Evolutionary conservation across 2,113 vertebrate species (phyloP), one percentile per base, ranked within the genome.

Genomic region (Ceyx cyanopectus): DNA sequence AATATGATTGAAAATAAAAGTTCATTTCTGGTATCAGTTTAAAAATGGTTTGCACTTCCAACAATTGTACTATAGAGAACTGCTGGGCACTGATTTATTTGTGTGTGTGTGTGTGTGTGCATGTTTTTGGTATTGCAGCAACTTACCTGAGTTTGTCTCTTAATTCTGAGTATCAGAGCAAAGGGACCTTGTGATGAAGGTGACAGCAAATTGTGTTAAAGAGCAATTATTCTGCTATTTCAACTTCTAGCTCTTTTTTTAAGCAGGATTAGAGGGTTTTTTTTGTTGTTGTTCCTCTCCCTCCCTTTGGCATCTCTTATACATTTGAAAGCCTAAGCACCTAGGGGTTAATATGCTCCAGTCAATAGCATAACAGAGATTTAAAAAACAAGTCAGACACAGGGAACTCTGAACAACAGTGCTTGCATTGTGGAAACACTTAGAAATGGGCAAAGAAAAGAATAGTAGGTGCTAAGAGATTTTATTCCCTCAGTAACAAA

Each of bases 1-100:
- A 97, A 95, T 93, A 96, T 92, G 92, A 95, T 93, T 91, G 95
- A 89, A 96, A 93, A 92, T 95, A 95, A 90, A 95, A 96, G 85
- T 96, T 94, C 70, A 79, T 90, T 94, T 94, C 93, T 93, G 87
- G 66, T 80, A 97, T 93, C 87, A 61, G 68, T 85, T 93, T 87
- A 81, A 84, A 82, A 94, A 94, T 24, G 87, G 89, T 58, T 93
- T 91, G 40, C 56, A 48, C 57, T 89, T 95, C 70, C 90, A 90
- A 92, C 85, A 70, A 80, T 45, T 84, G 80, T 32, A 54, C 87
- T 54, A 14, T 2, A 68, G 94, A 91, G 84, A 92, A 77, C 73
- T 63, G 74, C 87, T 89, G 78, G 34, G 75, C 66, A 69, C 57
- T 1, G 3, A 79, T 91, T 90, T 90, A 76, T 81, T n/a, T 79